Evolutionary conservation across 2,888 invertebrate species (phyloP), one percentile per base, ranked within the genome.

Genomic region (Phortica okadai): DNA sequence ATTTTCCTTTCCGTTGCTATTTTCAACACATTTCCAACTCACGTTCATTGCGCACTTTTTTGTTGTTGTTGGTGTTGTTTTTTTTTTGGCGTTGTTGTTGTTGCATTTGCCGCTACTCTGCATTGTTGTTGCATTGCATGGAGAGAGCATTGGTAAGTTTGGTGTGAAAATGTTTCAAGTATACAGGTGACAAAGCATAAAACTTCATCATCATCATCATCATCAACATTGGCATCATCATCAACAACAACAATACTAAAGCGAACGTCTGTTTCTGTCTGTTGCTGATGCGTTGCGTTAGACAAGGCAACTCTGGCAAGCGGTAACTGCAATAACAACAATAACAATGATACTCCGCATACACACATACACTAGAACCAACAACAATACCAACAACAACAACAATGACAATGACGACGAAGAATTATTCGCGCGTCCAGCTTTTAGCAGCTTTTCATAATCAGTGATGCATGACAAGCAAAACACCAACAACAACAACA

Each of bases 391-490:
- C 64, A 59, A 67, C 70, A 74, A 64, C 50, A 76, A 67, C 70
- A 72, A n/a, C 62, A 73, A 54, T 73, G 69, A 25, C 82, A 84
- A 80, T 83, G 81, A 81, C 21, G 21, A 21, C 21, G 79, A 78
- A 87, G 85, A 84, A 85, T 85, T 87, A 83, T 88, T 85, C 85
- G 88, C 77, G 81, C 80, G 88, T 86, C 87, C 87, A 88, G 87
- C 85, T 86, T 86, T 88, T 86, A 86, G 88, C 85, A 88, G 88
- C 85, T 86, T 86, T 86, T 86, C 85, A 86, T 86, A 86, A 86
- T 86, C 87, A 86, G 88, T 86, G 85, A 88, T 86, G 85, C 85
- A 88, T 86, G 86, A 87, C 87, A 78, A 74, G 73, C 74, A 25
- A 62, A 16, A 80, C 62, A 74, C 74, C 75, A 78, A 69, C 77